phyloP scores from a whole-genome alignment of 1,140 invertebrate genomes.

The Zaprionus capensis region DNA sequence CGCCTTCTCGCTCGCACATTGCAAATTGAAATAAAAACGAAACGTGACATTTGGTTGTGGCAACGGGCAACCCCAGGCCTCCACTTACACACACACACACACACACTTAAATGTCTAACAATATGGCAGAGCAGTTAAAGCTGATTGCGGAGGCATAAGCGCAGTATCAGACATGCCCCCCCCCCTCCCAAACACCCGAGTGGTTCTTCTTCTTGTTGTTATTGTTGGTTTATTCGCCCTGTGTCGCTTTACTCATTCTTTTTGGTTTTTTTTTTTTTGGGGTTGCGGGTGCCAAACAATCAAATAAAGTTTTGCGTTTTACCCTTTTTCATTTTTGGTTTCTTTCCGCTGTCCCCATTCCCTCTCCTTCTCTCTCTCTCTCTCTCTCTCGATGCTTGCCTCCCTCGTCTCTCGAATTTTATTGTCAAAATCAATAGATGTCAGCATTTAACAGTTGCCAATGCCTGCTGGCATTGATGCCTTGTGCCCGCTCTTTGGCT shows the following conservation, averaged over 20 bases:
- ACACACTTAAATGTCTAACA: slow-evolving; percentile 37
- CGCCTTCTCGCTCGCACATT: slow-evolving; percentile 47
- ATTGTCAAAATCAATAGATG: slow-evolving; percentile 77
- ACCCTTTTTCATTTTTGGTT: slow-evolving; percentile 30
- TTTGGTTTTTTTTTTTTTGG: neutral
- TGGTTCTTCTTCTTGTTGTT: neutral
- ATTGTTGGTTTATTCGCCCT: neutral
- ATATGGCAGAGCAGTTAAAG: slow-evolving; percentile 50
- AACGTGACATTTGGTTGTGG: slow-evolving; percentile 76
- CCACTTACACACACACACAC: slow-evolving; percentile 10
- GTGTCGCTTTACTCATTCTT: slow-evolving; percentile 1
- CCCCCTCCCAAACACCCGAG: neutral
- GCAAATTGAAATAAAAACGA: slow-evolving; percentile 81
- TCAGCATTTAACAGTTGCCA: slow-evolving; percentile 72
- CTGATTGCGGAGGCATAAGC: slow-evolving; percentile 34
- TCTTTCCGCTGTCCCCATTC: neutral
- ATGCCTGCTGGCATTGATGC: slow-evolving; percentile 36
- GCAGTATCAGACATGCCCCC: neutral
- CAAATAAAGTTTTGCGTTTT: slow-evolving; percentile 66
- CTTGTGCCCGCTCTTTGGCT: neutral
- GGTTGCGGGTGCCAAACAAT: slow-evolving; percentile 58
- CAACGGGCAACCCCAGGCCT: slow-evolving; percentile 54
- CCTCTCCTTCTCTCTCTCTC: neutral
- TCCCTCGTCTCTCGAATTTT: slow-evolving; percentile 38
- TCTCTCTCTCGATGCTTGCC: neutral